Base-by-base conservation (phyloP, 2,888 invertebrate species). In the Sarcophaga caerulescens region DNA sequence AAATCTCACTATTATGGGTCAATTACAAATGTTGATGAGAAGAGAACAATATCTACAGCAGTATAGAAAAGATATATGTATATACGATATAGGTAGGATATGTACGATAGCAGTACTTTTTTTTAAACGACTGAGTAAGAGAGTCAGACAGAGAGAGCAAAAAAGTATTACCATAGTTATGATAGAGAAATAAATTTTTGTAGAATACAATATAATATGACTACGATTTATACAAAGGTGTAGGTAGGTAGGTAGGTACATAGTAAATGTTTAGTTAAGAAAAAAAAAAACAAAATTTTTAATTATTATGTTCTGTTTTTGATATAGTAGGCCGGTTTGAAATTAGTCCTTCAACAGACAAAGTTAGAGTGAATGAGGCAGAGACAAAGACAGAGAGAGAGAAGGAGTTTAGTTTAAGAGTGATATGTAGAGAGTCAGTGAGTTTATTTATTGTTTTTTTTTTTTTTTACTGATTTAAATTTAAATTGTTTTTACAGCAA, bases 401-500 rank as follows among this genome's bases (percentile, higher is more conserved):
- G 68, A 75, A 74, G 81, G 63, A 86, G 65, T 81, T 84, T 78
- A 77, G 83, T 76, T 84, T 65, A 62, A 71, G 14, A 85, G 85
- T 79, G 83, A 80, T 62, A 84, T 52, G 17, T 81, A 84, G 86
- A 86, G 86, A 86, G 86, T 86, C 86, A 86, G 86, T 86, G 86
- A 86, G 86, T 86, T 84, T 35, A 35, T 35, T 35, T 6, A 8
- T 82, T 59, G 14, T 25, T 62, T 70, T 52, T 82, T 47, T 45
- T n/a, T n/a, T 23, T 35, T 8, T 35, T 35, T 35, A 35, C 35
- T 8, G 35, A 25, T 63, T 59, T 57, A 47, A 47, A 25, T 63
- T 59, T 57, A 47, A 47, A 23, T 60, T 65, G 69, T 84, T 65
- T 81, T 52, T 52, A 52, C 52, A 84, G 86, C 84, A 86, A 84